Evolutionary conservation across 2,113 vertebrate species (phyloP).

Genomic region (Daphoenositta chrysoptera): DNA sequence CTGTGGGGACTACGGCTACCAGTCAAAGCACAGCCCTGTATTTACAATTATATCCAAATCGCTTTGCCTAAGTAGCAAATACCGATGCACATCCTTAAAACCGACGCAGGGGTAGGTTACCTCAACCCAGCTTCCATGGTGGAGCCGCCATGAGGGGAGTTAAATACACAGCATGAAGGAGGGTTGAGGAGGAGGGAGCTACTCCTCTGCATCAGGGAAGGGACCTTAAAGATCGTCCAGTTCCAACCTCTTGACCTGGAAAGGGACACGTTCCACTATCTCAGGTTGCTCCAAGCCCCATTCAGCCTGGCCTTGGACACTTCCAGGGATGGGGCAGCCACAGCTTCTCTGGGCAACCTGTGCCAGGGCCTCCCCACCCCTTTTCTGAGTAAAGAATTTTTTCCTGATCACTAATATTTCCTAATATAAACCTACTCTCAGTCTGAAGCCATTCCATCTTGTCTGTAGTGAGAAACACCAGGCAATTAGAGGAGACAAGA

Average conservation of each 20-base stretch:
- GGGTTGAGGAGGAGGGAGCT: background rate
- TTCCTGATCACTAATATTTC: background rate
- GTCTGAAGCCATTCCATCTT: background rate
- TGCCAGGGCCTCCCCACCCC: accelerated
- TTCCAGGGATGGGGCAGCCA: background rate
- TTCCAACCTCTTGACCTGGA: accelerated
- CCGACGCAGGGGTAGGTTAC: accelerated
- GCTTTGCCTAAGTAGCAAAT: accelerated
- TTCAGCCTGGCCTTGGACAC: accelerated
- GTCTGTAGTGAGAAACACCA: background rate
- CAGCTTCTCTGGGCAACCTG: background rate
- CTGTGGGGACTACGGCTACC: accelerated
- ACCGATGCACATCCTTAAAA: too few species aligned
- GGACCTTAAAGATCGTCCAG: background rate
- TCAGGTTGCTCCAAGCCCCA: accelerated
- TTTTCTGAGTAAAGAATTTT: background rate
- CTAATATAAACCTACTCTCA: background rate
- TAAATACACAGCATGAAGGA: accelerated
- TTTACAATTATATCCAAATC: accelerated
- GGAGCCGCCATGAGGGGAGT: background rate
- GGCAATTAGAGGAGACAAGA: background rate
- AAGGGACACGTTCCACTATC: accelerated
- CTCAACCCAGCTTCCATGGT: accelerated
- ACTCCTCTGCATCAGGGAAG: background rate
- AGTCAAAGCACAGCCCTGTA: accelerated